Conservation (phyloP, 2,888 invertebrate genomes). For the Nymphalis urticae region DNA sequence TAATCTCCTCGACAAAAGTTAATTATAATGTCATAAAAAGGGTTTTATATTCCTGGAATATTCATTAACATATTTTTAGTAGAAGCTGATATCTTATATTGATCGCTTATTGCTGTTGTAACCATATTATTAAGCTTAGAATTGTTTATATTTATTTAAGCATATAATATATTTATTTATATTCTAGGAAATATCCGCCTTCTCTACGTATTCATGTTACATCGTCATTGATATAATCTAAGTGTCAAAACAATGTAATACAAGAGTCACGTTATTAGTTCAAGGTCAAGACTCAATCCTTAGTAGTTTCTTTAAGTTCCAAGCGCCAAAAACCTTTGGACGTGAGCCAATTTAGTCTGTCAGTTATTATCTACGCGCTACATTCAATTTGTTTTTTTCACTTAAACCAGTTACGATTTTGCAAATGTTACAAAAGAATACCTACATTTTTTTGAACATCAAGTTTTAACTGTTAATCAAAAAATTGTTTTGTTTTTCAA, state of each 20-base stretch:
- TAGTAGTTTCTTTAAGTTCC: slow-evolving; percentile 47
- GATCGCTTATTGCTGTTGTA: no score
- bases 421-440: neutral
- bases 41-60: no score
- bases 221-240: neutral
- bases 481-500: no score
- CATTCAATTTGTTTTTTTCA: slow-evolving; percentile 19
- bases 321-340: slow-evolving; percentile 61
- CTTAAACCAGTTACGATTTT: slow-evolving; percentile 1
- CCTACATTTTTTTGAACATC: neutral
- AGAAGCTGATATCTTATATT: no score
- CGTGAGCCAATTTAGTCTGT: slow-evolving; percentile 48
- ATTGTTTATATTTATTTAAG: no score
- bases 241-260: slow-evolving; percentile 18
- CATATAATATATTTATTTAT: neutral
- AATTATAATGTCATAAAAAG: neutral
- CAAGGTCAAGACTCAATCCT: slow-evolving; percentile 53
- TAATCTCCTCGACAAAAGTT: no score
- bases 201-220: neutral
- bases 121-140: no score
- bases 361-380: slow-evolving; percentile 22
- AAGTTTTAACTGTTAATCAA: no score
- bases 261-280: slow-evolving; percentile 43
- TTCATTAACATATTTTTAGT: no score
- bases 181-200: neutral